phyloP scores from a whole-genome alignment of 2,888 invertebrate genomes.

The Hesperia comma region DNA sequence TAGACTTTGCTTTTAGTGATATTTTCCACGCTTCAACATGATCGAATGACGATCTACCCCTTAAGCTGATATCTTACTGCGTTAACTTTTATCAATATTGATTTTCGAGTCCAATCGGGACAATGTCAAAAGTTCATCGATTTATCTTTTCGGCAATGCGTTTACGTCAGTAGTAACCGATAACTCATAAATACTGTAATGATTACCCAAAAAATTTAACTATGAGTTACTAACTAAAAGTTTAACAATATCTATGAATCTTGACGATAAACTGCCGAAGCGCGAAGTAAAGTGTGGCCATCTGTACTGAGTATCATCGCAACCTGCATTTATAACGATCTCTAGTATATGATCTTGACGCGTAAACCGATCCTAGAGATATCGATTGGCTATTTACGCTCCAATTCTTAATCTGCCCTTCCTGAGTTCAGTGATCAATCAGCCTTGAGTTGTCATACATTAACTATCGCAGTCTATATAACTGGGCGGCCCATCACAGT shows the following conservation, averaged over 20 bases:
- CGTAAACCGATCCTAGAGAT: constrained; percentile 28
- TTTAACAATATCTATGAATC: not conserved
- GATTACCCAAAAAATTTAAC: constrained; percentile 25
- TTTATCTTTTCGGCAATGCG: constrained; percentile 53
- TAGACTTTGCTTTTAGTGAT: not conserved
- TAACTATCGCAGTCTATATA: not conserved
- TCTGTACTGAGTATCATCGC: not conserved
- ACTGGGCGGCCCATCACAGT: not conserved
- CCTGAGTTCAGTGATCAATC: constrained; percentile 14
- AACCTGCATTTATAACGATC: constrained; percentile 14
- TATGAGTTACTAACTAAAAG: too few species aligned
- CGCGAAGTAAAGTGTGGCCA: not conserved
- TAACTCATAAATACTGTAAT: constrained; percentile 46
- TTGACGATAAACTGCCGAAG: not conserved
- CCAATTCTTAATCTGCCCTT: constrained; percentile 25
- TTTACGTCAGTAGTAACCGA: constrained; percentile 59
- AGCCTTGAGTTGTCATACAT: not conserved
- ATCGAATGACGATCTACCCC: not conserved
- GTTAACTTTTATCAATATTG: not conserved
- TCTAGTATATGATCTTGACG: constrained; percentile 11
- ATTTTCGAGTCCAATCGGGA: constrained; percentile 14
- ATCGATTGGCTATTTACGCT: constrained; percentile 34
- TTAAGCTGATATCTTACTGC: not conserved
- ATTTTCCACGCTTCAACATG: not conserved
- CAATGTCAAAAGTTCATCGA: constrained; percentile 43